Evolutionary conservation across 2,888 invertebrate genomes (phyloP), one percentile per base, ranked within the genome.

Genomic region (Dicycla oo): DNA sequence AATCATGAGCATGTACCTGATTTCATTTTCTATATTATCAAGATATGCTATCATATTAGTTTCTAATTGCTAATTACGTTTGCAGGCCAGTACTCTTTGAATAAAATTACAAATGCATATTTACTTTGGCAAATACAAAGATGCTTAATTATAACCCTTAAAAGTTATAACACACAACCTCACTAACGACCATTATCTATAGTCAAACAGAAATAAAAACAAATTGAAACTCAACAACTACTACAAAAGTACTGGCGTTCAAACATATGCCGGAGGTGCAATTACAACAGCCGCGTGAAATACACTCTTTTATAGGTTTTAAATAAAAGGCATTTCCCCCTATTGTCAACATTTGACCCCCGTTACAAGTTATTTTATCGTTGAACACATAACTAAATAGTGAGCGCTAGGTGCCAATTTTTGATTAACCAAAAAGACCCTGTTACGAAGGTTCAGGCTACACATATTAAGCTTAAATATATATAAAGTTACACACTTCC

Each of bases 101-200:
- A 89, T 91, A 91, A 91, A 87, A 92, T 91, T 91, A 93, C 88
- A 94, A 95, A 94, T 95, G 93, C 94, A 93, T 86, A 83, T 88
- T 89, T 87, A 91, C 95, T 95, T 95, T 95, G 95, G 95, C 93
- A 93, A 93, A 90, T 88, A 89, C 86, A 88, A 91, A 87, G 86
- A 87, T 77, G 85, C 86, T 82, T n/a, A n/a, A n/a, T n/a, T 84
- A 86, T 76, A 84, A 89, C 77, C 84, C 86, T 83, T 84, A 86
- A 74, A 38, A 34, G 34, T 34, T 34, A 34, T 34, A 84, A 89
- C 83, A 77, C 87, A 90, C 91, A 91, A 93, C 90, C 90, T 84
- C 85, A 82, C 82, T 86, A 88, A 76, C 80, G 83, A 89, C 87
- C 79, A 83, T 56, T 83, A 77, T 70, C 75, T 64, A 81, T 78